A percentile compares a stretch with the other conserved stretches of the same genome.
Conservation (phyloP, 2,797 vertebrate genomes). For the Thunnus albacares region DNA sequence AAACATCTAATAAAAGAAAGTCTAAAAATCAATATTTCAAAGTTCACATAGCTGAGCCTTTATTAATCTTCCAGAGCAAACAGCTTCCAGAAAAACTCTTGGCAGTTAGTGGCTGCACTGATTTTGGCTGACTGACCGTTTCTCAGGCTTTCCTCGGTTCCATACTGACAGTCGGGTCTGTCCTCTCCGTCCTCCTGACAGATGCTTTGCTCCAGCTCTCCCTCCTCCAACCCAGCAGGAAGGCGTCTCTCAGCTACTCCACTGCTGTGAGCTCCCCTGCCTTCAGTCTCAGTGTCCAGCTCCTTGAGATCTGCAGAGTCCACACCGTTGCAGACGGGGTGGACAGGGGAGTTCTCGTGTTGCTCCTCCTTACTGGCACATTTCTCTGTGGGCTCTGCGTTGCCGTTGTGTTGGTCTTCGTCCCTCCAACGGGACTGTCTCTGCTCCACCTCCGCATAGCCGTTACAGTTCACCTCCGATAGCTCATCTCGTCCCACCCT, state of each 20-base stretch:
- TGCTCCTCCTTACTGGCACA: constrained; percentile 54
- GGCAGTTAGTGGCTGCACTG: background rate
- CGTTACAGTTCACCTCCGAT: constrained; percentile 92
- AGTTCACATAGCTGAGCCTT: constrained; percentile 17
- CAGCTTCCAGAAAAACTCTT: background rate
- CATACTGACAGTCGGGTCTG: constrained; percentile 49
- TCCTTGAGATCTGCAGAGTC: constrained; percentile 64
- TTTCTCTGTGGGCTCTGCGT: constrained; percentile 60
- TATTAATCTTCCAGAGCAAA: constrained; percentile 15
- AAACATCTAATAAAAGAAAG: constrained; percentile 15
- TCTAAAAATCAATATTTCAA: constrained; percentile 6
- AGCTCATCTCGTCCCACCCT: constrained; percentile 78
- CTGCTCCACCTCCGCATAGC: constrained; percentile 82
- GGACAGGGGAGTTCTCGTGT: constrained; percentile 41
- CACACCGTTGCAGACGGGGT: constrained; percentile 78
- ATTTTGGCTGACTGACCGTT: constrained; percentile 78
- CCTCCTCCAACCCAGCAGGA: constrained; percentile 65
- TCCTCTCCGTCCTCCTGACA: constrained; percentile 66
- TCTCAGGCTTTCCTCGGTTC: constrained; percentile 70
- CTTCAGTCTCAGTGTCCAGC: constrained; percentile 62
- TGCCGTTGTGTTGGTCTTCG: constrained; percentile 86
- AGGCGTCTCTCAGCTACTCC: constrained; percentile 44
- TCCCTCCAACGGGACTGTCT: constrained; percentile 69
- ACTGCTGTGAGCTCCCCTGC: constrained; percentile 43
- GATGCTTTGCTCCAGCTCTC: constrained; percentile 68